Evolutionary conservation across 64 coral and sea anemone genomes (phyloP), one percentile per base, ranked within the genome.

Genomic region (Exaiptasia diaphana): DNA sequence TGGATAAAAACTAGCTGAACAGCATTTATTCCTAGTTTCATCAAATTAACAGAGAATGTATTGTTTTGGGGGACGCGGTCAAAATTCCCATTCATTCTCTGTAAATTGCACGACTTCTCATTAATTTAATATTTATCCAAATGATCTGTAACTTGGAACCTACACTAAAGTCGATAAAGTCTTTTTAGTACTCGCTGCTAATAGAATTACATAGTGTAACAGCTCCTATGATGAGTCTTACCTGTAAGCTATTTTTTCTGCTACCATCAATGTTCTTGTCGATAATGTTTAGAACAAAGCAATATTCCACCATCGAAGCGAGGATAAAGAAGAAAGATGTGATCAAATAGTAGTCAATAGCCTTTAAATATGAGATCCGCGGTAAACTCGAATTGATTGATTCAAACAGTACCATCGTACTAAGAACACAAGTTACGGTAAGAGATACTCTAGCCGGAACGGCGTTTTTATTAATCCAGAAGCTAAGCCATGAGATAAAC

Each of bases 401-500:
- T 38, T 82, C 81, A 63, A 94, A 94, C 11, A 94, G 80, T 32
- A 94, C 74, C 91, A 94, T 94, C 15, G 86, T 89, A 32, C 86
- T 94, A 15, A 94, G 80, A 74, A 94, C 89, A 41, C 91, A 94
- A 24, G 91, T 94, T 32, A 94, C 86, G 4, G 81, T 88, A 0
- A 94, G 91, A 23, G 91, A 95, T 3, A 95, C 76, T 5, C 91
- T 79, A 3, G 91, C 91, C 0, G 91, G 91, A 25, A 95, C 86
- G 3, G 91, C 91, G 67, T 95, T 88, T 37, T 83, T 77, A 67
- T 95, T 88, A 12, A 95, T 83, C 91, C 91, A 95, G 64, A 95
- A 95, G 13, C 91, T 83, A 13, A 95, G 77, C 91, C 86, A 89
- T 0, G 91, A 95, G 26, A 95, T 61, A 15, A 95, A 82, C 11